phyloP scores from a whole-genome alignment of 2,888 invertebrate genomes.

The Pilophorus perplexus region DNA sequence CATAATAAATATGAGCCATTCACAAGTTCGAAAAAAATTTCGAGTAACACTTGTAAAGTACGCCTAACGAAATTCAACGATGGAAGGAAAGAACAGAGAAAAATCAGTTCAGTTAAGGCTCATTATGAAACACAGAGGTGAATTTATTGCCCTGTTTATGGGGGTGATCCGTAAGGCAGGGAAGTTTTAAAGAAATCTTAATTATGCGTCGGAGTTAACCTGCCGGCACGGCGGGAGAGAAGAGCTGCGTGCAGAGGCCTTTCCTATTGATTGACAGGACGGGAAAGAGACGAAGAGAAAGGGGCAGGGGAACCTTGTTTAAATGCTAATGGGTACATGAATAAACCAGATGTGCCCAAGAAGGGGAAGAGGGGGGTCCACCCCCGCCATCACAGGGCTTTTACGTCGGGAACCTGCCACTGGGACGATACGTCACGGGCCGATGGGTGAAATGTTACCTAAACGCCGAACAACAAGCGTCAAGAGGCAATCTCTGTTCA shows the following conservation, averaged over 20 bases:
- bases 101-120: no score
- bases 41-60: no score
- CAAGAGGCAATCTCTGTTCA: not conserved
- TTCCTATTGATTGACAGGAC: conserved; percentile 38
- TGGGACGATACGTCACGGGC: conserved; percentile 10
- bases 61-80: no score
- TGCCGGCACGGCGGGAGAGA: not conserved
- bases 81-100: no score
- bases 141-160: conserved; percentile 28
- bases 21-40: no score
- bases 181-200: conserved; percentile 27
- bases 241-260: not conserved
- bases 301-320: conserved; percentile 29
- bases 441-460: not conserved
- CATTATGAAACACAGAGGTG: not conserved
- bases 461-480: conserved; percentile 2
- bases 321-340: conserved; percentile 41
- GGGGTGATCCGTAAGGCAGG: conserved; percentile 14
- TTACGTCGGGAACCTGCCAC: conserved; percentile 4
- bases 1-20: no score
- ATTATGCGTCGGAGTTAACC: conserved; percentile 32
- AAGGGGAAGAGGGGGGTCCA: not conserved
- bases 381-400: conserved; percentile 13
- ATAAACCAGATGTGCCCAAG: conserved; percentile 39
- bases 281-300: not conserved